Base-by-base conservation (phyloP, 2,797 vertebrate genomes). In the Sebastiscus albofasciatus region DNA sequence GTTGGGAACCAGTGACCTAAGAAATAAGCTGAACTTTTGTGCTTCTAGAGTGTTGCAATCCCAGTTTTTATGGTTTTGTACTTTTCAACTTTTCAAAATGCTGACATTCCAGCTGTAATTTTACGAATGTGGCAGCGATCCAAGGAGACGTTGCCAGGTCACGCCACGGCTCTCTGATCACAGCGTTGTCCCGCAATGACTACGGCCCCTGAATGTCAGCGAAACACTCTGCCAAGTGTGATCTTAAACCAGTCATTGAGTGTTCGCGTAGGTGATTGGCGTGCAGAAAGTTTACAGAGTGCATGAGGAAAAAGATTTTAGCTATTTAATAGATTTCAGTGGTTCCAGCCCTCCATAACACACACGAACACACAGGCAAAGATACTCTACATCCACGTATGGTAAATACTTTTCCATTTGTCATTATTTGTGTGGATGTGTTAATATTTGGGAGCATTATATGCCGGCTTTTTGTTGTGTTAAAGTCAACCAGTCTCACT, bases 381-480 rank as follows among this genome's bases (percentile, higher is more conserved):
- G 59, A 65, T 68, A 70, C 55, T 75, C 55, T 68, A 34, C 68
- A 56, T 82, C 24, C 56, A 55, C 65, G 72, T 82, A 60, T 29
- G 59, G 29, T 76, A 60, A 75, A 82, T 54, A 64, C 62, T 67
- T 86, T 60, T 39, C 58, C 58, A 80, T 81, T 60, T 54, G 24
- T 89, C 72, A 73, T 82, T 22, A 78, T 84, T 77, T 81, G 76
- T 74, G 79, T 79, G 88, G 65, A 69, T 81, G 62, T 80, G 70
- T 86, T 87, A 69, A 83, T 72, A 77, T 72, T 82, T 81, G 68
- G 68, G 68, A 77, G 67, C 56, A 67, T 81, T 83, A 42, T 73
- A 74, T 75, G 73, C 52, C 55, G 67, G 75, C 29, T 18, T 6
- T 64, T 61, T 80, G 67, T 36, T 72, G 27, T 77, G 78, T 85